These are phyloP conservation scores for Rhineura floridana DNA, from an alignment of 2,113 vertebrate species.

Conservation along the genomic window DNA sequence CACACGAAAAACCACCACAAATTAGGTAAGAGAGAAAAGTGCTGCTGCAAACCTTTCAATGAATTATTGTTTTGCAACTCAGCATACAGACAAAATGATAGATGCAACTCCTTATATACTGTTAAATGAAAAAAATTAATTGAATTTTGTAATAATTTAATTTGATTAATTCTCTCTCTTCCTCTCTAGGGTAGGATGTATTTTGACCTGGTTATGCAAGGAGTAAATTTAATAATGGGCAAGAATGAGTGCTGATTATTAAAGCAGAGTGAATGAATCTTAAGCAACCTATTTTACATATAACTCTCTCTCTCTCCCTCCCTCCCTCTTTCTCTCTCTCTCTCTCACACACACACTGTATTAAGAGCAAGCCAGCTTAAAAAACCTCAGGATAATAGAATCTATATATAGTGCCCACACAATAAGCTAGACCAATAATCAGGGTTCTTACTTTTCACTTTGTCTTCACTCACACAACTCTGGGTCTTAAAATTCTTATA, in stretches of 20 bases:
- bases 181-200: background rate
- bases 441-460: background rate
- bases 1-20: background rate
- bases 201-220: constrained; percentile 43
- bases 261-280: background rate
- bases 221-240: constrained; percentile 36
- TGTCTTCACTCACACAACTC: background rate
- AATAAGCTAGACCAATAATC: background rate
- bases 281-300: background rate
- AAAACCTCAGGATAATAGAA: constrained; percentile 15
- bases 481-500: background rate
- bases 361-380: constrained; percentile 7
- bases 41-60: background rate
- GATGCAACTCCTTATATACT: background rate
- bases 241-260: background rate
- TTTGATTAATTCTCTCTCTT: constrained; percentile 15
- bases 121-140: constrained; percentile 59
- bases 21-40: background rate
- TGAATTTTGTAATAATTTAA: constrained; percentile 72
- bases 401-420: background rate
- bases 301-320: no score
- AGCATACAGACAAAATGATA: constrained; percentile 11
- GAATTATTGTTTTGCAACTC: background rate
- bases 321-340: background rate
- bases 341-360: background rate